Percentiles rank a stretch among this genome's conserved stretches.
Conservation (phyloP, 2,797 vertebrate species). For the Enteromius unitaeniatus region DNA sequence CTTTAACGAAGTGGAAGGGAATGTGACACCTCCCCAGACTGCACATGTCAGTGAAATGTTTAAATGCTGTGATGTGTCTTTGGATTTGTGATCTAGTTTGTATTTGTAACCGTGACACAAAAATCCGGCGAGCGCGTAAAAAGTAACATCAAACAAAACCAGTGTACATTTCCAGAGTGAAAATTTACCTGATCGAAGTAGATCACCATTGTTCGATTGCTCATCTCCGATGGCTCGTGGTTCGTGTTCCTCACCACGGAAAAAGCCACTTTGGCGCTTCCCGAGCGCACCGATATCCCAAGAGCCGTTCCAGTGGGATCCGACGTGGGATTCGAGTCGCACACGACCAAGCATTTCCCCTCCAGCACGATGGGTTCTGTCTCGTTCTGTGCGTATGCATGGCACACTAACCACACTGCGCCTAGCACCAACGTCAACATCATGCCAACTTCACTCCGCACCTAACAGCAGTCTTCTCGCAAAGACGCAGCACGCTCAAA, state of each 20-base stretch:
- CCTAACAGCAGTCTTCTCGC: slow-evolving; percentile 63
- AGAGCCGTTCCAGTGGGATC: slow-evolving; percentile 95
- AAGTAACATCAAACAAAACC: slow-evolving; percentile 5
- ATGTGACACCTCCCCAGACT: slow-evolving; percentile 61
- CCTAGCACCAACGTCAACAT: slow-evolving; percentile 87
- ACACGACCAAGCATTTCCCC: slow-evolving; percentile 96
- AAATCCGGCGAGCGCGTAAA: neutral
- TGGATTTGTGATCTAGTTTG: slow-evolving; percentile 11
- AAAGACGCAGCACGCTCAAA: slow-evolving; percentile 36
- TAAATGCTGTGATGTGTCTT: slow-evolving; percentile 3
- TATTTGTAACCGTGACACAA: neutral
- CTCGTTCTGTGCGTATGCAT: slow-evolving; percentile 89
- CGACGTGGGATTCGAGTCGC: slow-evolving; percentile 94
- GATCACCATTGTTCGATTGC: slow-evolving; percentile 97
- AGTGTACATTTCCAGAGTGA: neutral
- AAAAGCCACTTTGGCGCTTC: slow-evolving; percentile 96
- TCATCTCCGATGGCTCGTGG: slow-evolving; percentile 99
- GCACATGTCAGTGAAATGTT: slow-evolving; percentile 60
- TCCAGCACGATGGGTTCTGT: slow-evolving; percentile 96
- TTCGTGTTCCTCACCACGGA: slow-evolving; percentile 96
- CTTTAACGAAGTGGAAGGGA: slow-evolving; percentile 65
- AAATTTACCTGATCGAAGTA: slow-evolving; percentile 94
- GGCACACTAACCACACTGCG: slow-evolving; percentile 83
- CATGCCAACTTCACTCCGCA: slow-evolving; percentile 68
- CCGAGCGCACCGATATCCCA: slow-evolving; percentile 96